Evolutionary conservation across 2,797 vertebrate species (phyloP).

Genomic region (Lemur catta): DNA sequence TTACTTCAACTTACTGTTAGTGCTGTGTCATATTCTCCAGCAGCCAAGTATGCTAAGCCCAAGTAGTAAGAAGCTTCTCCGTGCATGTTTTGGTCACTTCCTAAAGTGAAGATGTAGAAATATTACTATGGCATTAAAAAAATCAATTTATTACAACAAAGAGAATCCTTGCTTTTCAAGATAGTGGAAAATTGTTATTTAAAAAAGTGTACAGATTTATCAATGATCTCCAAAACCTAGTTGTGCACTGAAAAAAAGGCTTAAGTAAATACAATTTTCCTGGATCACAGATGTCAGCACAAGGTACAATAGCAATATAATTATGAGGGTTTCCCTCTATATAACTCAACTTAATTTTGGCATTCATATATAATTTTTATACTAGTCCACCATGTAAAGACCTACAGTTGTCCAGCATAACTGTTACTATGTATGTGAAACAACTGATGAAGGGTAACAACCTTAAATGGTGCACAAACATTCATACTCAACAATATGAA

Average conservation of each 20-base stretch:
- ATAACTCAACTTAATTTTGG: neutral
- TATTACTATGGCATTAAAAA: conserved; percentile 34
- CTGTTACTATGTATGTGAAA: neutral
- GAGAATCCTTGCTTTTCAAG: neutral
- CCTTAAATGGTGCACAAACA: neutral
- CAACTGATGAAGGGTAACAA: neutral
- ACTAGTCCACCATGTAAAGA: neutral
- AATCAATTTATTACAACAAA: neutral
- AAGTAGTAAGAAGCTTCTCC: conserved; percentile 85
- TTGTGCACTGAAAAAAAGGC: neutral
- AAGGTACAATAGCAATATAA: neutral
- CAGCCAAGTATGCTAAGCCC: conserved; percentile 82
- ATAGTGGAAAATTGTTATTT: neutral
- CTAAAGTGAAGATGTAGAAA: conserved; percentile 80
- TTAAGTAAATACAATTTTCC: neutral
- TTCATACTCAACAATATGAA: neutral
- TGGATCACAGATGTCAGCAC: neutral
- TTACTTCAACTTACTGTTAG: conserved; percentile 81
- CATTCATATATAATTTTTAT: neutral
- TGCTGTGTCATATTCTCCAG: conserved; percentile 81
- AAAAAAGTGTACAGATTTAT: neutral
- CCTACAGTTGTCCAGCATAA: neutral
- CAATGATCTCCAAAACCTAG: neutral
- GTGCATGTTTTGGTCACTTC: conserved; percentile 83
- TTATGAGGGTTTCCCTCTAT: neutral